Percentiles rank a stretch among this genome's conserved stretches.
Conservation (phyloP, 1,140 invertebrate species). For the Leptinotarsa texana region DNA sequence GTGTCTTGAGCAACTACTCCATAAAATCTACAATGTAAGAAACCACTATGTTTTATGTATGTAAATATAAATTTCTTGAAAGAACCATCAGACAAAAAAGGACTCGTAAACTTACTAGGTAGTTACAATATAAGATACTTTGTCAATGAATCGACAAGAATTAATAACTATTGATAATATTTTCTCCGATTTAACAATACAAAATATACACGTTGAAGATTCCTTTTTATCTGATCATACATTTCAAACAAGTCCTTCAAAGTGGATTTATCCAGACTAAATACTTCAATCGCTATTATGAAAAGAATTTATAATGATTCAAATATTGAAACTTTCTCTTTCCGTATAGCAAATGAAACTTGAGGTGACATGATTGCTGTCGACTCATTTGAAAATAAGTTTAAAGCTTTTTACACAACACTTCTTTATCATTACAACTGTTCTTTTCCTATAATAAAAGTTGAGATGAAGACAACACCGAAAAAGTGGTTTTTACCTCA, state of each 20-base stretch:
- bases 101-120: background rate
- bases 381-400: no score
- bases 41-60: slow-evolving; percentile 1
- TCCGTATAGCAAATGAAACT: no score
- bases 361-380: no score
- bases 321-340: no score
- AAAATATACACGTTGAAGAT: no score
- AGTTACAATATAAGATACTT: slow-evolving; percentile 16
- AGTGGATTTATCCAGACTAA: slow-evolving; percentile 3
- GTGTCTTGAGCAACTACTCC: slow-evolving; percentile 6
- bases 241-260: slow-evolving; percentile 9
- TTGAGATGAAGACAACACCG: no score
- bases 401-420: no score
- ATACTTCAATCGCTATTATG: background rate
- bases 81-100: background rate
- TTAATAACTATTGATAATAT: slow-evolving; percentile 8
- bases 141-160: slow-evolving; percentile 1
- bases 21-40: background rate
- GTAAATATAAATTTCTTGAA: background rate
- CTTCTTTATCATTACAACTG: no score
- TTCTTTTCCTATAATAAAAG: no score
- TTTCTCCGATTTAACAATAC: no score
- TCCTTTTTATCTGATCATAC: slow-evolving; percentile 5
- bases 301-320: no score
- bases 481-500: no score